These are phyloP conservation scores for Drosophila azteca DNA, from an alignment of 1,140 invertebrate species.

Conservation along the genomic window DNA sequence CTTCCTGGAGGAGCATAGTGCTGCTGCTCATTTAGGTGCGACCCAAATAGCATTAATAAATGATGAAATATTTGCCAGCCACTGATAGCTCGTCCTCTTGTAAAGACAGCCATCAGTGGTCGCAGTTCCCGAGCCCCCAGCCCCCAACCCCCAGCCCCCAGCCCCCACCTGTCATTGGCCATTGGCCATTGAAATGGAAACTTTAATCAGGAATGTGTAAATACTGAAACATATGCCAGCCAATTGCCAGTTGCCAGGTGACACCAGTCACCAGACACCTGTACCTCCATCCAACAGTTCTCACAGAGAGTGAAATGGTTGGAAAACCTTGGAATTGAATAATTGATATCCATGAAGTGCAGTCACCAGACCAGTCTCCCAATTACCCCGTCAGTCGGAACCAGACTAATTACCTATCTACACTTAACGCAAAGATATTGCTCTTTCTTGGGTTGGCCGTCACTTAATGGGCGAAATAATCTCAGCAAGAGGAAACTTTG, in stretches of 20 bases:
- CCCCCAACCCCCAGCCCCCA: too few species aligned
- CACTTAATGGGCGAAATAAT: conserved; percentile 39
- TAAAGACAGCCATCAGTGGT: not conserved
- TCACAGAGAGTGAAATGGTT: not conserved
- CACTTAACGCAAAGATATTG: conserved; percentile 32
- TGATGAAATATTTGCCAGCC: conserved; percentile 45
- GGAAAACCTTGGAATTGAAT: conserved; percentile 20
- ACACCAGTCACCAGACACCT: conserved; percentile 12
- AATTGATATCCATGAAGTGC: conserved; percentile 1
- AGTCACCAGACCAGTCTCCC: conserved; percentile 28
- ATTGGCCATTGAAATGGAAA: conserved; percentile 7
- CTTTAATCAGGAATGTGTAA: conserved; percentile 30
- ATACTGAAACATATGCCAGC: too few species aligned
- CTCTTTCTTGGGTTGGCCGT: not conserved
- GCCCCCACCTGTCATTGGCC: not conserved
- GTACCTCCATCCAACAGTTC: not conserved
- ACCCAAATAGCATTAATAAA: conserved; percentile 36
- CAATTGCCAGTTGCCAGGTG: conserved; percentile 9
- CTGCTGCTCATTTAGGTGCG: conserved; percentile 15
- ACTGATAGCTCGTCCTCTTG: conserved; percentile 19
- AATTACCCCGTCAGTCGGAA: conserved; percentile 33
- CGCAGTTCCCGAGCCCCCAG: too few species aligned
- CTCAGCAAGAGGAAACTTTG: conserved; percentile 26
- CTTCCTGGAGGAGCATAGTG: not conserved
- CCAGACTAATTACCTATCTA: conserved; percentile 42